These are phyloP conservation scores for Carpatolechia fugitivella DNA, from an alignment of 2,888 invertebrate genomes.

Conservation along the genomic window DNA sequence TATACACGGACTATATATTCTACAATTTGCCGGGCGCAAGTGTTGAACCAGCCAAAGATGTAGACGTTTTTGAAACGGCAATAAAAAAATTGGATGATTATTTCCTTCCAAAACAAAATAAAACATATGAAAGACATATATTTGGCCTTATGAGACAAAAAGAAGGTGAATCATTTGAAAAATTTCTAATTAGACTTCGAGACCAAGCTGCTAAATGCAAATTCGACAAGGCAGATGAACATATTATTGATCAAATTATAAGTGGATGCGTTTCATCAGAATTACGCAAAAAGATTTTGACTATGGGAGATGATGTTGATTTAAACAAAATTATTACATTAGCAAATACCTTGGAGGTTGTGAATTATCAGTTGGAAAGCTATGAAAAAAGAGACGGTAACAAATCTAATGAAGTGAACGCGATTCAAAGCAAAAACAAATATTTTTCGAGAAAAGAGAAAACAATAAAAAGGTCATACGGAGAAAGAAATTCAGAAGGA, in stretches of 20 bases:
- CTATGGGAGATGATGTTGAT: neutral
- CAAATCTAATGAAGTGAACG: no score
- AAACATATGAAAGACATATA: neutral
- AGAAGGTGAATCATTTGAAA: neutral
- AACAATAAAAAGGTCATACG: neutral
- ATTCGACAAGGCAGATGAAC: neutral
- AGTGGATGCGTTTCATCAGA: neutral
- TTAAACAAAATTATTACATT: neutral
- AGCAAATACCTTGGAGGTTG: neutral
- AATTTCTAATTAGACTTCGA: neutral
- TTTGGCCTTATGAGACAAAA: neutral
- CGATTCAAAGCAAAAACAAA: neutral
- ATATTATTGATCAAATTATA: neutral
- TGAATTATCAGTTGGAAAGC: neutral
- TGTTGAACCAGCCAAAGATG: neutral
- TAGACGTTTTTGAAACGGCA: constrained; percentile 16
- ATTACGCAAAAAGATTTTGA: neutral
- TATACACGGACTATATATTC: constrained; percentile 10
- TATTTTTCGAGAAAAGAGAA: no score
- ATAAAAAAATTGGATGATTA: constrained; percentile 17
- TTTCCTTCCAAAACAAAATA: constrained; percentile 20
- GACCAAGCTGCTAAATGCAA: neutral
- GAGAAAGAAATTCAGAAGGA: neutral
- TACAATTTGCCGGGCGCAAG: constrained; percentile 5
- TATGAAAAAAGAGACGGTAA: neutral